Base-by-base conservation (phyloP, 2,113 vertebrate species). In the Tyrannus savana region DNA sequence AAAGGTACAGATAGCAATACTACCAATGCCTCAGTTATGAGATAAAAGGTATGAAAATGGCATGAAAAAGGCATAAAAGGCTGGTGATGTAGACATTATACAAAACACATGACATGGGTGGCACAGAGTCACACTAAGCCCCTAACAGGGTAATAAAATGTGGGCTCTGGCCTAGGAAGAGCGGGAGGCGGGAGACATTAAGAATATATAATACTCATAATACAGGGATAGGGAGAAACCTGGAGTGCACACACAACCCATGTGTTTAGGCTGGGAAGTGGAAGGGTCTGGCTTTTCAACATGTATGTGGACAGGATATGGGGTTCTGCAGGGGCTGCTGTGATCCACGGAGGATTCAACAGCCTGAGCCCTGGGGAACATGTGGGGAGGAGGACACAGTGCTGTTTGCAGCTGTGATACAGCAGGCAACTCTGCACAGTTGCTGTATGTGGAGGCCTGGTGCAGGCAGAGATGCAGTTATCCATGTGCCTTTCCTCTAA, bases 281-380 rank as follows among this genome's bases (percentile, higher is more conserved):
- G 15, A 35, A 35, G 24, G 5, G 24, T 52, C 39, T 88, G 62
- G 31, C 24, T 67, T 93, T 84, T 79, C 39, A 78, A 7, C 3
- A 19, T 60, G 28, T 12, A 8, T 41, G 16, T 30, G 59, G 19
- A 41, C 30, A 66, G 27, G 15, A 42, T 30, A 6, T 16, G 44
- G 27, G 19, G 19, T 4, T 21, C 22, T 87, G 27, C 41, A 74
- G 76, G 16, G 41, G 14, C 63, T 80, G 59, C 27, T 49, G 44
- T 60, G 37, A 15, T 19, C 19, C 49, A 49, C 0, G 0, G 31
- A 44, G 47, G 28, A 47, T 44, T 68, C n/a, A 74, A 17, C 2
- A 0, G 17, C 39, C 68, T 59, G 46, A 94, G n/a, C 37, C 24
- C 7, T 35, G 49, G 37, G 56, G 55, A 81, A 31, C 0, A 0